Conservation (phyloP, 2,797 vertebrate genomes). For the Rhinoraja longicauda region DNA sequence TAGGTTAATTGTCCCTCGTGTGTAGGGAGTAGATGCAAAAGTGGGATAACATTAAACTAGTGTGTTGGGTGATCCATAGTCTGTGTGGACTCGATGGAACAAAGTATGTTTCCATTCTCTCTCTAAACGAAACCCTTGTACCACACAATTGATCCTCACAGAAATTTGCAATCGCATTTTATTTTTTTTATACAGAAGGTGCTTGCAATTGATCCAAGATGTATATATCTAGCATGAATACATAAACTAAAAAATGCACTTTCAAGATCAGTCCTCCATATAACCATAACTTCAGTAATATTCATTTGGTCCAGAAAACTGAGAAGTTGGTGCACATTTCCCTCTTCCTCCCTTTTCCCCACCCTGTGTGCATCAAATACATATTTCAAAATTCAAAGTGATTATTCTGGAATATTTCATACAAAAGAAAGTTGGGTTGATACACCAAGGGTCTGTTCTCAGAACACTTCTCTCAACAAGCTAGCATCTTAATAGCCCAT, state of each 20-base stretch:
- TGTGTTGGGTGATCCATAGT: too few relatives aligned
- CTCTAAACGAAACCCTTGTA: too few relatives aligned
- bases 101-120: too few relatives aligned
- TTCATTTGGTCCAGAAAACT: slow-evolving; percentile 11
- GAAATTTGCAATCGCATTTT: background rate
- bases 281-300: background rate
- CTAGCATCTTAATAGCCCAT: background rate
- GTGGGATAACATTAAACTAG: too few relatives aligned
- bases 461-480: background rate
- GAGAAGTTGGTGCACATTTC: background rate
- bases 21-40: too few relatives aligned
- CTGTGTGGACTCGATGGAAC: too few relatives aligned
- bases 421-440: background rate
- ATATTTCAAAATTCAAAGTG: too few relatives aligned
- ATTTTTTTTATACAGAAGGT: slow-evolving; percentile 9
- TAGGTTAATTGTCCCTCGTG: too few relatives aligned
- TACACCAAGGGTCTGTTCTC: background rate
- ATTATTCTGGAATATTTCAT: background rate
- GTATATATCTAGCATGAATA: slow-evolving; percentile 14
- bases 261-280: background rate
- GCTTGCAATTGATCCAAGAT: background rate
- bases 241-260: background rate
- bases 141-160: too few relatives aligned
- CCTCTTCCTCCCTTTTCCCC: too few relatives aligned
- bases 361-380: too few relatives aligned